A percentile compares a stretch with the other conserved stretches of the same genome.
These are phyloP conservation scores for Heliconius cydno DNA, from an alignment of 2,888 invertebrate genomes.

Conservation along the genomic window DNA sequence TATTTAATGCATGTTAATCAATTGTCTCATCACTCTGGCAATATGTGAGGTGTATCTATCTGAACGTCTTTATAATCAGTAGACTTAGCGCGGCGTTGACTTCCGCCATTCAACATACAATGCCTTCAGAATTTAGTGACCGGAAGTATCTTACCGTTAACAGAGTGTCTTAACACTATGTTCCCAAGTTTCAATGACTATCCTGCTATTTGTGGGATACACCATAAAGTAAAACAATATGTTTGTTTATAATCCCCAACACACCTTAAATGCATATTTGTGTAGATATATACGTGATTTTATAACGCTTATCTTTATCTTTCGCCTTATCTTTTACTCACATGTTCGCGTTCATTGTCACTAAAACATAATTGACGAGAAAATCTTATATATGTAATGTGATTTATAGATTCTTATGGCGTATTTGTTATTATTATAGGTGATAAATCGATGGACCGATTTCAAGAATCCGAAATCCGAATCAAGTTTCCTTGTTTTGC, in stretches of 20 bases:
- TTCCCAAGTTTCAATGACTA: not conserved
- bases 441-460: not conserved
- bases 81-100: not conserved
- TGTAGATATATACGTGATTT: constrained; percentile 9
- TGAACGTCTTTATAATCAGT: too few species aligned
- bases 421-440: not conserved
- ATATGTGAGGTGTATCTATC: too few species aligned
- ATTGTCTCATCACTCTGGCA: not conserved
- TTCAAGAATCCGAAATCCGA: too few species aligned
- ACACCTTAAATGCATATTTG: constrained; percentile 14
- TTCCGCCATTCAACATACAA: not conserved
- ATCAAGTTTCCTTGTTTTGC: not conserved
- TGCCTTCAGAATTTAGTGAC: not conserved
- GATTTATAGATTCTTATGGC: not conserved
- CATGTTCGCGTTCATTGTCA: not conserved
- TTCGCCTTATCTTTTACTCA: constrained; percentile 1
- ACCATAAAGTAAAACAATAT: not conserved
- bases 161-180: not conserved
- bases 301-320: constrained; percentile 2
- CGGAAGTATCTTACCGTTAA: not conserved
- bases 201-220: not conserved
- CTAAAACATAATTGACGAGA: not conserved
- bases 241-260: not conserved
- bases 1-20: not conserved
- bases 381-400: not conserved